These are phyloP conservation scores for Hemicrepidius hirtus DNA, from an alignment of 2,888 invertebrate species.

Conservation along the genomic window DNA sequence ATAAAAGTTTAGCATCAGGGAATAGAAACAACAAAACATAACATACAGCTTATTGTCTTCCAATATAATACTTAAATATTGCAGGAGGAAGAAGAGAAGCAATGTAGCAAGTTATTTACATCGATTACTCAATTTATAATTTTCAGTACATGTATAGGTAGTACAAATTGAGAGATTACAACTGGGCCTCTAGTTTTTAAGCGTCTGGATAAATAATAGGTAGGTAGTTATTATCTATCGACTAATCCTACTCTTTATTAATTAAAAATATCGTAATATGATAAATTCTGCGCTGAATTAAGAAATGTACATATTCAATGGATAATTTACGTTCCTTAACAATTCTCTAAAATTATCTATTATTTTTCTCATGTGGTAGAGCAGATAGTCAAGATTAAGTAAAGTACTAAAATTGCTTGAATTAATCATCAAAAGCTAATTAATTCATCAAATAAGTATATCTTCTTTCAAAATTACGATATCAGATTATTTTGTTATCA, in stretches of 20 bases:
- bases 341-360: too few species aligned
- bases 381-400: too few species aligned
- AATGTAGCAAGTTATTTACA: conserved; percentile 33
- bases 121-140: conserved; percentile 33
- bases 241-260: not conserved
- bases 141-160: conserved; percentile 8
- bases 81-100: conserved; percentile 44
- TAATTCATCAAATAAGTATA: too few species aligned
- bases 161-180: conserved; percentile 14
- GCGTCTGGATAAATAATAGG: conserved; percentile 25
- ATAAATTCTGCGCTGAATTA: not conserved
- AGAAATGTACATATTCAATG: not conserved
- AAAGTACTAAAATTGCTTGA: too few species aligned
- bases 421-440: too few species aligned
- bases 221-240: conserved; percentile 7
- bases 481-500: too few species aligned
- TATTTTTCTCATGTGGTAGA: too few species aligned
- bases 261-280: not conserved
- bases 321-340: too few species aligned
- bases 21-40: conserved; percentile 52
- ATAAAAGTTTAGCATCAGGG: conserved; percentile 1
- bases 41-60: conserved; percentile 61
- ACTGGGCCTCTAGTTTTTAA: conserved; percentile 28
- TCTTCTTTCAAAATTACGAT: too few species aligned
- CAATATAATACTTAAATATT: conserved; percentile 56